Base-by-base conservation (phyloP, 2,113 vertebrate species). In the Cnemophilus loriae region DNA sequence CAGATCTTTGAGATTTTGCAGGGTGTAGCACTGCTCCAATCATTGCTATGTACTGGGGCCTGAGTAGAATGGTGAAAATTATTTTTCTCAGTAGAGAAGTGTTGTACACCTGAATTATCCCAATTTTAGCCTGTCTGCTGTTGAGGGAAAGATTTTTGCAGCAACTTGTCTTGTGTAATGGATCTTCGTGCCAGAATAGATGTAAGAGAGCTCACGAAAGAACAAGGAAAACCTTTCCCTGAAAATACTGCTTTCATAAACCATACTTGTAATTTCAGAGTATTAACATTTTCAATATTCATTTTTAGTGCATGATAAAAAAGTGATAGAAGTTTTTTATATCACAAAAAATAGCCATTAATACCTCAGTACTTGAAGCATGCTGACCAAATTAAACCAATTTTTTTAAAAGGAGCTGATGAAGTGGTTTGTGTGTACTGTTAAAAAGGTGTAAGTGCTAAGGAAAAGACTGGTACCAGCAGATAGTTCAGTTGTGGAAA, bases 21-120 rank as follows among this genome's bases (percentile, higher is more conserved):
- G 63, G 17, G 1, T 61, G 24, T 80, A 33, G 77, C 42, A 8
- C 26, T 65, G n/a, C 18, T 61, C 3, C 37, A 9, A 2, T 89
- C 28, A 24, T 28, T 91, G 22, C n/a, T 59, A 2, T 0, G 0
- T 80, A 30, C 55, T 61, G 11, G 9, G 14, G 23, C 33, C 47
- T 27, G 11, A 59, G 56, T 49, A 59, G 32, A 69, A 73, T 8
- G 27, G 11, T 76, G 57, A 63, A 76, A 83, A 77, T 67, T 28
- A 32, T 35, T 88, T 87, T 90, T 83, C n/a, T 93, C 14, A 4
- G 24, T 75, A 30, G 55, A 81, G 35, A 84, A 10, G 14, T 39
- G 53, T 50, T 73, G 57, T 71, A 15, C 87, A 73, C 53, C 52
- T 73, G 32, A 69, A 65, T 73, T 80, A 80, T 69, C 55, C 21